Percentiles rank a stretch among this genome's conserved stretches.
phyloP scores from a whole-genome alignment of 2,888 invertebrate genomes.

The Cerceris rybyensis region DNA sequence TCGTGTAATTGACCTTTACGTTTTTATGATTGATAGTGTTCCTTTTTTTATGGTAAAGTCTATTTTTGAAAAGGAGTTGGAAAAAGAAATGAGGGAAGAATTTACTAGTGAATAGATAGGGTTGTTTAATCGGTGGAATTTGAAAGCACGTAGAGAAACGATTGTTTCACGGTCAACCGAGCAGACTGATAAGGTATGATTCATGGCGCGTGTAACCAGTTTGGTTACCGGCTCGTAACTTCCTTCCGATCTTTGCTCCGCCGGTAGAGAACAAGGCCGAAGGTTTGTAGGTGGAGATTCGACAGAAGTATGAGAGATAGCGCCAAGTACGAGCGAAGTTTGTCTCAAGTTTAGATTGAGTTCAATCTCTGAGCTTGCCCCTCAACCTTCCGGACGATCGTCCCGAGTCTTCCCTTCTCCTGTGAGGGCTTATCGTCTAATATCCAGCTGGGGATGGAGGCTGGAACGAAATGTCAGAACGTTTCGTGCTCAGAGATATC shows the following conservation, averaged over 20 bases:
- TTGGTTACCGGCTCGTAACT: constrained; percentile 32
- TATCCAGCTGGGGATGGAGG: constrained; percentile 53
- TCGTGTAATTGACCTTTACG: not conserved
- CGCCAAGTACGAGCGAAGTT: constrained; percentile 65
- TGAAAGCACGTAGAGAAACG: no score
- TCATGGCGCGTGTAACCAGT: constrained; percentile 11
- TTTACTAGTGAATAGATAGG: no score
- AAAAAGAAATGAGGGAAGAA: not conserved
- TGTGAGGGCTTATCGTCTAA: constrained; percentile 70
- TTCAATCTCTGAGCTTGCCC: constrained; percentile 65
- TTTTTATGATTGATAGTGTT: constrained; percentile 10
- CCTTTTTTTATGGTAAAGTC: not conserved
- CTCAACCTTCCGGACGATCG: constrained; percentile 33
- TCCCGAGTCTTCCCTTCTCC: constrained; percentile 32
- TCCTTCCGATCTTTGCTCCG: constrained; percentile 14
- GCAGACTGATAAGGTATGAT: not conserved
- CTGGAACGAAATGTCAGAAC: constrained; percentile 57
- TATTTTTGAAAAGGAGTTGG: not conserved
- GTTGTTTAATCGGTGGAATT: no score
- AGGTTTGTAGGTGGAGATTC: constrained; percentile 61
- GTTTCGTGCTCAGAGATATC: constrained; percentile 48
- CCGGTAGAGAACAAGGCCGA: constrained; percentile 54
- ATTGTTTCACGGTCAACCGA: no score
- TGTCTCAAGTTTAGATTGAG: constrained; percentile 76
- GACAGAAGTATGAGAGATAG: constrained; percentile 70